Base-by-base conservation (phyloP, 2,797 vertebrate genomes). In the Carduelis carduelis region DNA sequence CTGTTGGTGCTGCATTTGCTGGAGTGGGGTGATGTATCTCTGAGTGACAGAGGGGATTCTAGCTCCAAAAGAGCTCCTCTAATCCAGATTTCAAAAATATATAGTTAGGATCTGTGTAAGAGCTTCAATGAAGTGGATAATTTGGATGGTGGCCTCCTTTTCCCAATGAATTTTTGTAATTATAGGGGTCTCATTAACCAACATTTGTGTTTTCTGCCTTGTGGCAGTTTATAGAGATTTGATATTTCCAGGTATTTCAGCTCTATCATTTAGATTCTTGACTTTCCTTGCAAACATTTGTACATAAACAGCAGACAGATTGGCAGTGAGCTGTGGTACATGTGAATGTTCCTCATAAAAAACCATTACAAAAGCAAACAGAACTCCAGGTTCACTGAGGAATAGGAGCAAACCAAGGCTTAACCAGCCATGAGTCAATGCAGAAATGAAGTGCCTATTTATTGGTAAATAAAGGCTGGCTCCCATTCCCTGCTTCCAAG, bases 381-480 rank as follows among this genome's bases (percentile, higher is more conserved):
- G 72, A 75, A 49, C 53, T 75, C 32, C 0, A 9, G 72, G 79
- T 55, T 93, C 91, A 53, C 4, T 0, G 2, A 22, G 90, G 65
- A 80, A 69, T 0, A 44, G 41, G 66, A 87, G 49, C 8, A 57
- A 80, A 83, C 24, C 12, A 32, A 41, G 50, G 60, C 44, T 87
- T 41, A 59, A 68, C 32, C 8, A 83, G 49, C 0, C 1, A 55
- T 92, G 91, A 91, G 89, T 83, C 84, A 78, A 64, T 6, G 75
- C 30, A 44, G 87, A 8, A n/a, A 69, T 79, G 47, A 88, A 86
- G 65, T 52, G 79, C 65, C 61, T 57, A 3, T 56, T 76, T 90
- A 87, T 76, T 77, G 93, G 79, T 90, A 95, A 90, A 80, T 91
- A 85, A 34, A 32, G 55, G 61, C 63, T 92, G 92, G 64, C 46